Evolutionary conservation across 2,888 invertebrate species (phyloP).

Genomic region (Athalia cordata): DNA sequence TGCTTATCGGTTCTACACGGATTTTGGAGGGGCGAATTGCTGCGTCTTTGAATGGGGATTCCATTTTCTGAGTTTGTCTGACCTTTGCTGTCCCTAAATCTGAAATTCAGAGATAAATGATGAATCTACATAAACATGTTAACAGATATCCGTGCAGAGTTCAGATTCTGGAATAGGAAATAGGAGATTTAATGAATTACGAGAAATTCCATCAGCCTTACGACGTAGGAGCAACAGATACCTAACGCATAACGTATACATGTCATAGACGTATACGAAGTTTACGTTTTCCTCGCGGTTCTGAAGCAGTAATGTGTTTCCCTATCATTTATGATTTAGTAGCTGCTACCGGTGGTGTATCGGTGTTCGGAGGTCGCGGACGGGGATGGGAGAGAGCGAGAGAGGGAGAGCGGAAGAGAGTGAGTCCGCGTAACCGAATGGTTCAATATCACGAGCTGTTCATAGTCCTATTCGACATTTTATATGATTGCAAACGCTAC

Average conservation of each 20-base stretch:
- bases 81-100: too few relatives aligned
- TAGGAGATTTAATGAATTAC: constrained; percentile 1
- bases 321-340: constrained; percentile 44
- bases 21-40: too few relatives aligned
- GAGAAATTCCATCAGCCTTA: neutral
- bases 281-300: constrained; percentile 11
- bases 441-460: constrained; percentile 38
- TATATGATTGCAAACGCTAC: constrained; percentile 9
- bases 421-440: constrained; percentile 38
- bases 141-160: neutral
- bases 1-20: too few relatives aligned
- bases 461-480: constrained; percentile 38
- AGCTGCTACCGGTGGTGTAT: constrained; percentile 29
- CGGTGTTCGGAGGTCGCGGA: constrained; percentile 24
- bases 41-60: too few relatives aligned
- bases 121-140: neutral
- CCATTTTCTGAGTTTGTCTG: too few relatives aligned
- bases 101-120: too few relatives aligned
- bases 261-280: neutral
- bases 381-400: constrained; percentile 25
- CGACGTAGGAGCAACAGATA: constrained; percentile 25
- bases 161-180: neutral
- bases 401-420: constrained; percentile 30
- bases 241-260: neutral
- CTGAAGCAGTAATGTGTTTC: constrained; percentile 38